Evolutionary conservation across 1,140 invertebrate genomes (phyloP).

Genomic region (Drosophila mojavensis): DNA sequence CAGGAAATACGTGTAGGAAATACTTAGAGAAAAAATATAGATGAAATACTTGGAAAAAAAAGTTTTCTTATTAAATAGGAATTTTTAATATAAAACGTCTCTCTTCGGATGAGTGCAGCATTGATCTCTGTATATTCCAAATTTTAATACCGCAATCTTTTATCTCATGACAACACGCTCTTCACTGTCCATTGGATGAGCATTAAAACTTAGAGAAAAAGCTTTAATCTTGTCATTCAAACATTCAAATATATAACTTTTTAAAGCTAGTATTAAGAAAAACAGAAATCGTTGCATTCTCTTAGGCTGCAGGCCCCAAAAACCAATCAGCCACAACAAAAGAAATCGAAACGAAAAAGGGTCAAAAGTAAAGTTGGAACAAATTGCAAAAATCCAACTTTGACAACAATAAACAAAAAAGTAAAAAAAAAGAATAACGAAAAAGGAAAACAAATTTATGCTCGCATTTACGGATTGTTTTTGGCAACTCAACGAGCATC

Average conservation of each 20-base stretch:
- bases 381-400: conserved; percentile 17
- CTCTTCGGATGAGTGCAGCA: too few species aligned
- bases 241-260: background rate
- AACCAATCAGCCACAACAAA: conserved; percentile 44
- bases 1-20: too few species aligned
- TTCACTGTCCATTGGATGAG: too few species aligned
- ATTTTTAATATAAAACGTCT: too few species aligned
- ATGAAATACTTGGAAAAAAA: too few species aligned
- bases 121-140: too few species aligned
- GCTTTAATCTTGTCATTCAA: too few species aligned
- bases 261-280: conserved; percentile 1
- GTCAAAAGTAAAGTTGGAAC: conserved; percentile 25
- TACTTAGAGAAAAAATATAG: too few species aligned
- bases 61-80: too few species aligned
- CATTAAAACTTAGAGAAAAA: too few species aligned
- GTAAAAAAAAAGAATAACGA: background rate
- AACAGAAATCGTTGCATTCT: conserved; percentile 12
- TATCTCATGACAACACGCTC: too few species aligned
- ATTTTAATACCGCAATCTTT: too few species aligned
- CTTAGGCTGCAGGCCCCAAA: conserved; percentile 29
- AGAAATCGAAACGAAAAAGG: conserved; percentile 31
- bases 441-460: conserved; percentile 23
- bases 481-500: conserved; percentile 3
- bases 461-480: background rate
- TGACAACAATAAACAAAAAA: conserved; percentile 4